Evolutionary conservation across 1,140 invertebrate species (phyloP).

Genomic region (Aradophagus sp.): DNA sequence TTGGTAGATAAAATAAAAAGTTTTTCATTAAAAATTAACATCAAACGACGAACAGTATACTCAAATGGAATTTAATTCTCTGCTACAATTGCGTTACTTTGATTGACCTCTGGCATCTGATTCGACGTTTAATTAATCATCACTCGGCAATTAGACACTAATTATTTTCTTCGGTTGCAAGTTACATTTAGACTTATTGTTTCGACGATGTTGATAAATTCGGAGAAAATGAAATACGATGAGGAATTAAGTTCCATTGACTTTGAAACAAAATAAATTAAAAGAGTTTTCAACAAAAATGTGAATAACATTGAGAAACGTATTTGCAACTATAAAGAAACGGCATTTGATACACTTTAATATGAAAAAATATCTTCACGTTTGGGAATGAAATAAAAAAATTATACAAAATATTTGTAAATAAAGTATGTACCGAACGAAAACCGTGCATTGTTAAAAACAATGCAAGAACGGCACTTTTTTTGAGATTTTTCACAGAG

Average conservation of each 20-base stretch:
- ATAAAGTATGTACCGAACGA: conserved; percentile 25
- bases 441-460: conserved; percentile 29
- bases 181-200: too few relatives aligned
- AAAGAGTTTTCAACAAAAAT: too few relatives aligned
- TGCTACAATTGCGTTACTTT: conserved; percentile 22
- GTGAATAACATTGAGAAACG: too few relatives aligned
- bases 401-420: conserved; percentile 34
- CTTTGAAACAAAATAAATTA: too few relatives aligned
- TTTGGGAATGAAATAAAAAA: conserved; percentile 23
- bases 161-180: too few relatives aligned
- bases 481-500: conserved; percentile 6
- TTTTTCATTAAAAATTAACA: too few relatives aligned
- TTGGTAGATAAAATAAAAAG: conserved; percentile 1
- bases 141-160: too few relatives aligned
- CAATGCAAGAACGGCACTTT: conserved; percentile 19
- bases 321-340: conserved; percentile 13
- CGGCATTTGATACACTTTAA: conserved; percentile 21
- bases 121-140: conserved; percentile 7
- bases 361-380: conserved; percentile 23
- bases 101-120: conserved; percentile 17
- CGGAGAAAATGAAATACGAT: too few relatives aligned
- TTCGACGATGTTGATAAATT: too few relatives aligned
- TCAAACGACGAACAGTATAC: conserved; percentile 10
- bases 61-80: conserved; percentile 20
- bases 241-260: too few relatives aligned